These are phyloP conservation scores for Lethenteron camtschaticum DNA, from an alignment of 2,113 vertebrate genomes.

Conservation along the genomic window DNA sequence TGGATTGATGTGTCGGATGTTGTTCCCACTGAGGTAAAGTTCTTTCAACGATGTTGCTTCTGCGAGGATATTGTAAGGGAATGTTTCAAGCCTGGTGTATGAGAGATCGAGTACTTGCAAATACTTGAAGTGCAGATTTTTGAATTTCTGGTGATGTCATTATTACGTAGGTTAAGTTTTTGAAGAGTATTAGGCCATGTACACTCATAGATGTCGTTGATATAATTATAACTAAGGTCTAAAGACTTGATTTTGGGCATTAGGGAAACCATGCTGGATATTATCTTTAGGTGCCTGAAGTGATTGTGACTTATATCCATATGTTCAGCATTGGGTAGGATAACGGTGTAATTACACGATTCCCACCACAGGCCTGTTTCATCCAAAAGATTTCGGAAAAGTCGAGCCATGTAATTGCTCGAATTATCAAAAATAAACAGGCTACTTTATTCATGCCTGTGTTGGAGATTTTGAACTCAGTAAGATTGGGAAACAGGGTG, in stretches of 20 bases:
- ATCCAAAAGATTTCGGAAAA: too few relatives aligned
- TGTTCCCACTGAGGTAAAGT: not conserved
- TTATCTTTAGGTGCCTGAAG: not conserved
- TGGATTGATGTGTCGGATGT: not conserved
- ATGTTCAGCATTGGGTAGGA: not conserved
- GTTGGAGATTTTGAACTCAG: too few relatives aligned
- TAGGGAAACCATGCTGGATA: constrained; percentile 1
- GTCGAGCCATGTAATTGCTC: not conserved
- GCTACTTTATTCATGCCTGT: too few relatives aligned
- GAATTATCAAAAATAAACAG: too few relatives aligned
- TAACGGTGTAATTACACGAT: too few relatives aligned
- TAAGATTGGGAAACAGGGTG: too few relatives aligned
- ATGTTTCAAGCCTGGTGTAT: not conserved
- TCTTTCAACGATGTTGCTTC: not conserved
- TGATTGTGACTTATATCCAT: constrained; percentile 1
- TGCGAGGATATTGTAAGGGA: not conserved
- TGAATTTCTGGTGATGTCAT: not conserved
- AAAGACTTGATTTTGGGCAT: not conserved
- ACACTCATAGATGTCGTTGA: not conserved
- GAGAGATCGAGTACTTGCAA: not conserved
- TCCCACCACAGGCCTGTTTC: too few relatives aligned
- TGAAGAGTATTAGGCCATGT: not conserved
- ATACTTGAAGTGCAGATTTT: constrained; percentile 1
- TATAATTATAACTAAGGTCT: not conserved
- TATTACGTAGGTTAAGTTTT: not conserved